Conservation (phyloP, 2,797 vertebrate genomes). For the Catamblyrhynchus diadema region DNA sequence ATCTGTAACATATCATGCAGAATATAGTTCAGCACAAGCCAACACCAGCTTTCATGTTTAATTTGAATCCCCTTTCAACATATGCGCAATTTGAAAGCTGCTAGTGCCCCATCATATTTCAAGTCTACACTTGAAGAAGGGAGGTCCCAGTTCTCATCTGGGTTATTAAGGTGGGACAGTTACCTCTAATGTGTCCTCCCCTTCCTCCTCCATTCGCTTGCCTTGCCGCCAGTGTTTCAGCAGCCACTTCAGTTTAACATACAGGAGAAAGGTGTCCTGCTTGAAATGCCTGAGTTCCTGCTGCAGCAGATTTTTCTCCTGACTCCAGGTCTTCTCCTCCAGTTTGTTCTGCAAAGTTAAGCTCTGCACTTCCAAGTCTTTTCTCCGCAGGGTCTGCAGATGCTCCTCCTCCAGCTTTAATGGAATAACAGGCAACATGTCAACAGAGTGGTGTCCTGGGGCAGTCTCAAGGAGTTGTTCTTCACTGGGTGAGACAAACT, state of each 20-base stretch:
- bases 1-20: neutral
- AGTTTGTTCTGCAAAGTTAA: slow-evolving; percentile 82
- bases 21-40: neutral
- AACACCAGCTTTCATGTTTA: neutral
- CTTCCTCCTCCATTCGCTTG: slow-evolving; percentile 78
- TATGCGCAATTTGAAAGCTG: neutral
- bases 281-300: slow-evolving; percentile 90
- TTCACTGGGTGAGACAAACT: neutral
- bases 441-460: neutral
- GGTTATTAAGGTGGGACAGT: neutral
- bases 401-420: slow-evolving; percentile 85
- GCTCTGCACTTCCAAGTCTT: slow-evolving; percentile 88
- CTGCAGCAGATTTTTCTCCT: slow-evolving; percentile 85
- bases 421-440: slow-evolving; percentile 11
- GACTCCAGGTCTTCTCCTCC: slow-evolving; percentile 84
- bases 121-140: neutral
- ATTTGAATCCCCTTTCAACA: neutral
- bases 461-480: neutral
- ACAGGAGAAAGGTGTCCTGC: slow-evolving; percentile 90
- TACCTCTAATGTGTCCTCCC: slow-evolving; percentile 80
- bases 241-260: slow-evolving; percentile 92
- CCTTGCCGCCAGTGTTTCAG: slow-evolving; percentile 90
- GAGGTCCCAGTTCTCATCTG: neutral
- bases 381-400: slow-evolving; percentile 76
- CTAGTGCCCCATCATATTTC: neutral